phyloP scores from a whole-genome alignment of 2,888 invertebrate genomes.

The Sialis fuliginosa region DNA sequence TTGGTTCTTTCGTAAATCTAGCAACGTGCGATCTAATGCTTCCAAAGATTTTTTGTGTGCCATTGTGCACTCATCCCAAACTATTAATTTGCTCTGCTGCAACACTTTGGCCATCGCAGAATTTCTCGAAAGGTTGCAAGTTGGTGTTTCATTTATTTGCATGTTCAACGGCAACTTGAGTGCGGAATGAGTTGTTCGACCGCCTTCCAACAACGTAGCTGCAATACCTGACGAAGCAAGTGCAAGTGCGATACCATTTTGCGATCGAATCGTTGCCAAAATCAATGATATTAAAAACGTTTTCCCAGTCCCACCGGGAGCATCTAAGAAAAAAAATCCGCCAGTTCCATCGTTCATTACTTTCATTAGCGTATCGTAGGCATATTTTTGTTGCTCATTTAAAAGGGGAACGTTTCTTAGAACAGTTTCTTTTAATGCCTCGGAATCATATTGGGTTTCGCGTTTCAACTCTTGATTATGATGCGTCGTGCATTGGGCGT shows the following conservation, averaged over 20 bases:
- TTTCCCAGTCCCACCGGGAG: background rate
- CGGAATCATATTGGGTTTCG: constrained; percentile 14
- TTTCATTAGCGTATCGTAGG: constrained; percentile 11
- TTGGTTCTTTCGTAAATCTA: constrained; percentile 12
- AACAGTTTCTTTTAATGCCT: constrained; percentile 6
- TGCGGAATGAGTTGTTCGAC: constrained; percentile 11
- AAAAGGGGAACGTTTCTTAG: constrained; percentile 6
- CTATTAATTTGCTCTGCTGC: constrained; percentile 13
- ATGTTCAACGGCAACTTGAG: constrained; percentile 15
- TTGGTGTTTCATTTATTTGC: constrained; percentile 13
- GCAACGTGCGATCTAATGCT: constrained; percentile 13
- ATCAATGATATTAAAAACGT: constrained; percentile 12
- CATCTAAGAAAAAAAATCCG: constrained; percentile 12
- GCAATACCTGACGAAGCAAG: constrained; percentile 14
- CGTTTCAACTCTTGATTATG: constrained; percentile 17
- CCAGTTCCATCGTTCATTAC: constrained; percentile 14
- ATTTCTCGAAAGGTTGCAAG: constrained; percentile 16
- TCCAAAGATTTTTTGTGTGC: constrained; percentile 15
- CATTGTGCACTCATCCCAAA: constrained; percentile 17
- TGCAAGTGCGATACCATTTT: constrained; percentile 13
- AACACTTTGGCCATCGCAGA: constrained; percentile 16
- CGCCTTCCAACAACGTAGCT: constrained; percentile 10
- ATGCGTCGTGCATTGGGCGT: constrained; percentile 9
- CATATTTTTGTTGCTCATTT: constrained; percentile 8
- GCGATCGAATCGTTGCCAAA: constrained; percentile 13